Evolutionary conservation across 2,113 vertebrate species (phyloP).

Genomic region (Montifringilla adamsi): DNA sequence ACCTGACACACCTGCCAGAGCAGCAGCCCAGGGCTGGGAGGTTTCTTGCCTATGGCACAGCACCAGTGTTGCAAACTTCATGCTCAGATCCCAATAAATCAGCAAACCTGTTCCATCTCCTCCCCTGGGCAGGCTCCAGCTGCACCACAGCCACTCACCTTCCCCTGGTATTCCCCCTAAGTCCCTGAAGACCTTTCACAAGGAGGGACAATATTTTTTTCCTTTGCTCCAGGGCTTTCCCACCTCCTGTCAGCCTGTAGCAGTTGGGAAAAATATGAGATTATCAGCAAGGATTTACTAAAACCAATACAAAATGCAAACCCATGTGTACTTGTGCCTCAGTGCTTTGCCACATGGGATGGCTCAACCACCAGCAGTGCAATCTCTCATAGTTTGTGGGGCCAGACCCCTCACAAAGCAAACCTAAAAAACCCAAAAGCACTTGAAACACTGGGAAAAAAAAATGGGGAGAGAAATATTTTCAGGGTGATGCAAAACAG

Average conservation of each 20-base stretch:
- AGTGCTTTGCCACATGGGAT: neutral
- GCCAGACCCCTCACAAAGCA: neutral
- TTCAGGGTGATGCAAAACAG: neutral
- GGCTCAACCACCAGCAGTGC: neutral
- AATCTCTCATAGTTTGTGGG: neutral
- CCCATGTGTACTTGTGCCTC: neutral
- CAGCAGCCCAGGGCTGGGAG: neutral
- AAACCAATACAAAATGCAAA: neutral
- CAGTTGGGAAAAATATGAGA: neutral
- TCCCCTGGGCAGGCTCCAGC: neutral
- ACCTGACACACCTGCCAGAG: neutral
- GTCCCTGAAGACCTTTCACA: neutral
- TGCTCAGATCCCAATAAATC: neutral
- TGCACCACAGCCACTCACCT: neutral
- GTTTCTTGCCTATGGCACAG: neutral
- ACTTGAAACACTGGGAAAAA: neutral
- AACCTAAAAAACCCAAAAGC: neutral
- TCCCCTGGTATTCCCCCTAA: neutral
- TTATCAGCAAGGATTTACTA: neutral
- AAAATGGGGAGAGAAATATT: neutral
- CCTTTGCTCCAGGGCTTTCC: neutral
- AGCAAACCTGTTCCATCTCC: neutral
- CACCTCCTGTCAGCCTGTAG: neutral
- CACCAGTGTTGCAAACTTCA: neutral
- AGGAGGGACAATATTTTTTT: neutral